Evolutionary conservation across 2,113 vertebrate genomes (phyloP).

Genomic region (Pangasianodon gigas): DNA sequence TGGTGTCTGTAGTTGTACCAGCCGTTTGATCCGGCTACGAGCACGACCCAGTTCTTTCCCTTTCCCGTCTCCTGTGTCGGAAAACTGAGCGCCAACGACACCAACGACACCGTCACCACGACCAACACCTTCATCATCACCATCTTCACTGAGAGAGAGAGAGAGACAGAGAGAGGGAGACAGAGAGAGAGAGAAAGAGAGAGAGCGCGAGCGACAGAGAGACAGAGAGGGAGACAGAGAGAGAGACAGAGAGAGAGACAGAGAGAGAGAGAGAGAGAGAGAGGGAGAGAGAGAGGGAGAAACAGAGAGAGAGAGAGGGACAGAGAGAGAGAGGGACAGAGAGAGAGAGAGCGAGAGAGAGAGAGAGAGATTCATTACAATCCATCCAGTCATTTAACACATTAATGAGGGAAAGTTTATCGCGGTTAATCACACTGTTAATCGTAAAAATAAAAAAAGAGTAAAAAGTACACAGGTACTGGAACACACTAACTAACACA

Average conservation of each 20-base stretch:
- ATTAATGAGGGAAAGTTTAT: not conserved
- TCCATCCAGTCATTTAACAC: not conserved
- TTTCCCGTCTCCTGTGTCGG: slow-evolving; percentile 69
- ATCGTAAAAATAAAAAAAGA: too few species aligned
- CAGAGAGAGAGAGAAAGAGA: too few species aligned
- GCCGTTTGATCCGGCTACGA: slow-evolving; percentile 89
- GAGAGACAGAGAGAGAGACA: too few species aligned
- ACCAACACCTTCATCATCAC: slow-evolving; percentile 16
- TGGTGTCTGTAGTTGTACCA: slow-evolving; percentile 98
- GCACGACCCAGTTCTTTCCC: slow-evolving; percentile 94
- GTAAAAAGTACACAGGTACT: too few species aligned
- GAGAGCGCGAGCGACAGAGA: not conserved
- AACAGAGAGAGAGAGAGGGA: not conserved
- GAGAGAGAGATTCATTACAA: not conserved
- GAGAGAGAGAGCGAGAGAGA: not conserved
- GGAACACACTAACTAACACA: too few species aligned
- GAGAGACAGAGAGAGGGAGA: not conserved
- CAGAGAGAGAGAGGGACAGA: not conserved
- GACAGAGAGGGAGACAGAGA: too few species aligned
- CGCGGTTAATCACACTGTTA: too few species aligned
- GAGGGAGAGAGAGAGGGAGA: not conserved
- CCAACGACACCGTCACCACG: slow-evolving; percentile 66
- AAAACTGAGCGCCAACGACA: slow-evolving; percentile 57
- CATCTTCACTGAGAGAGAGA: not conserved
- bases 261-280: not conserved